These are phyloP conservation scores for Leptinotarsa undecemlineata DNA, from an alignment of 1,140 invertebrate species.

Conservation along the genomic window DNA sequence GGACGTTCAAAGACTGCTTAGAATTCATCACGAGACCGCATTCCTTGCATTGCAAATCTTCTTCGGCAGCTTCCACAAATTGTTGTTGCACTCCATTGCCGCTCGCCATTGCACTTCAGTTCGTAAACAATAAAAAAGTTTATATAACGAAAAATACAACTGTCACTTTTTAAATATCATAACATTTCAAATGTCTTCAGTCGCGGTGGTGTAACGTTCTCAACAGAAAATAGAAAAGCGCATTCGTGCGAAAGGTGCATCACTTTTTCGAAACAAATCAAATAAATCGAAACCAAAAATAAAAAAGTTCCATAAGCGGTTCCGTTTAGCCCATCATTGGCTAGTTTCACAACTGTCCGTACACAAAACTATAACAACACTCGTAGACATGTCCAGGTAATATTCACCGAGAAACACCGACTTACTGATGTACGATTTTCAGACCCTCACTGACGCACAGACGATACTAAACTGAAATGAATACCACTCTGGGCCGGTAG, in stretches of 20 bases:
- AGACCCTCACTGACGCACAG: background rate
- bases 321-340: constrained; percentile 32
- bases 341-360: background rate
- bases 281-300: constrained; percentile 30
- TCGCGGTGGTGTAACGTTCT: constrained; percentile 22
- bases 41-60: constrained; percentile 69
- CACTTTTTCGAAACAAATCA: constrained; percentile 3
- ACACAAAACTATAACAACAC: constrained; percentile 4
- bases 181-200: constrained; percentile 36
- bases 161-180: constrained; percentile 38
- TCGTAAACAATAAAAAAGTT: constrained; percentile 38
- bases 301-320: constrained; percentile 2
- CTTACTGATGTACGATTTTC: constrained; percentile 16
- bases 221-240: constrained; percentile 11
- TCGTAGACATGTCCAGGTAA: constrained; percentile 16
- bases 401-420: constrained; percentile 13
- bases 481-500: constrained; percentile 20
- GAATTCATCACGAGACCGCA: constrained; percentile 75
- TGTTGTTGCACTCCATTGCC: constrained; percentile 50
- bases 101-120: constrained; percentile 49
- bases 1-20: constrained; percentile 73
- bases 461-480: constrained; percentile 24
- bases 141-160: constrained; percentile 49
- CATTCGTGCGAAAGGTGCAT: constrained; percentile 6
- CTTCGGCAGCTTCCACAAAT: constrained; percentile 54